Conservation (phyloP, 1,140 invertebrate genomes). For the Trichogramma pretiosum region DNA sequence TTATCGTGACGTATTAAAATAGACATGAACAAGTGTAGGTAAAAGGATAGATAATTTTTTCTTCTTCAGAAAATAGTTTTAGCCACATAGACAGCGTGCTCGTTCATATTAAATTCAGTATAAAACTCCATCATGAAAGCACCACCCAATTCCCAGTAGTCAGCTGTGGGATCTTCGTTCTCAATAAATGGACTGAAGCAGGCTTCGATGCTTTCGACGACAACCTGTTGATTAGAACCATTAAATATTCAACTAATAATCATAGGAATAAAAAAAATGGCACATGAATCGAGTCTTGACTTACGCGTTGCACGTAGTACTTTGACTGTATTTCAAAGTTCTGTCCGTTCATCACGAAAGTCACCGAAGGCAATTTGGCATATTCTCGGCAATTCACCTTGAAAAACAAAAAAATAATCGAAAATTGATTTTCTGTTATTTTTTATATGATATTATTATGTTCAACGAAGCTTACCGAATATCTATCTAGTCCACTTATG, state of each 20-base stretch:
- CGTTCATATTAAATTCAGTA: slow-evolving; percentile 29
- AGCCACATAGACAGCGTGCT: slow-evolving; percentile 19
- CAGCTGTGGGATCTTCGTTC: neutral
- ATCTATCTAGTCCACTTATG: slow-evolving; percentile 40
- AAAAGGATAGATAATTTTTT: no score
- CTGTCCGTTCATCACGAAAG: slow-evolving; percentile 54
- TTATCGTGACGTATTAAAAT: no score
- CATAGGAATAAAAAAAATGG: no score
- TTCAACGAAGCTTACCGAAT: slow-evolving; percentile 36
- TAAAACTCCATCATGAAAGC: slow-evolving; percentile 37
- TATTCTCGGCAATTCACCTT: slow-evolving; percentile 50
- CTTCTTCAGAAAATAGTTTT: slow-evolving; percentile 26
- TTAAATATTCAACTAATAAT: no score
- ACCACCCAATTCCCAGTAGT: slow-evolving; percentile 28
- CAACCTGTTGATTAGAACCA: no score
- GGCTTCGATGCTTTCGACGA: slow-evolving; percentile 18
- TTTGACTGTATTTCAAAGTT: slow-evolving; percentile 55
- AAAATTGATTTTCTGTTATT: neutral
- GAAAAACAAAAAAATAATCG: slow-evolving; percentile 9
- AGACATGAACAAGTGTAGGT: no score
- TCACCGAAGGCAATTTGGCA: slow-evolving; percentile 55
- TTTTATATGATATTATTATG: neutral
- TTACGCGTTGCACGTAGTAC: slow-evolving; percentile 60
- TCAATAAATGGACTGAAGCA: slow-evolving; percentile 29
- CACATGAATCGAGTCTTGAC: neutral